These are phyloP conservation scores for Harpagifer antarcticus DNA, from an alignment of 2,797 vertebrate species.

Conservation along the genomic window DNA sequence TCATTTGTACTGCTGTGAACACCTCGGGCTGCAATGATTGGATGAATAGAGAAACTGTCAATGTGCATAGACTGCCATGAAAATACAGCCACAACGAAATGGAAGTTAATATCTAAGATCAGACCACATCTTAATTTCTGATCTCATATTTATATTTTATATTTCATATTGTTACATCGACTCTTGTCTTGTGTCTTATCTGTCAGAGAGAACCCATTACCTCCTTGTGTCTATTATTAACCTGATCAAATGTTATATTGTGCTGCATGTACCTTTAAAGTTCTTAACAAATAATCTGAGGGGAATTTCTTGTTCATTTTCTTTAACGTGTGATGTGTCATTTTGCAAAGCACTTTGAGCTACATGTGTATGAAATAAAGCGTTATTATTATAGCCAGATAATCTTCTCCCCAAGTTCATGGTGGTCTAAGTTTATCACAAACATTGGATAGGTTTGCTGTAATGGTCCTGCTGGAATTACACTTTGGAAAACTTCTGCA, in stretches of 20 bases:
- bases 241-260: too few relatives aligned
- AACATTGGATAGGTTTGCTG: background rate
- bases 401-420: background rate
- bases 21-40: background rate
- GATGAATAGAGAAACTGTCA: background rate
- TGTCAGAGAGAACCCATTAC: too few relatives aligned
- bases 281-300: too few relatives aligned
- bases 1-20: background rate
- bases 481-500: background rate
- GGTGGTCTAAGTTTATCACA: background rate
- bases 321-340: too few relatives aligned
- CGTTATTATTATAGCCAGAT: background rate
- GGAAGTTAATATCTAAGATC: background rate
- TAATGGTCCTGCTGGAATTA: background rate
- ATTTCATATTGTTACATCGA: background rate
- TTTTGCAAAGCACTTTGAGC: too few relatives aligned
- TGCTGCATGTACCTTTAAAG: too few relatives aligned
- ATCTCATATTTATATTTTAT: background rate
- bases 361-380: too few relatives aligned
- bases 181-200: too few relatives aligned
- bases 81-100: background rate
- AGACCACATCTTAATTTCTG: background rate
- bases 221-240: too few relatives aligned
- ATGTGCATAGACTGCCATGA: background rate
- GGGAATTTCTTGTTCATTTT: too few relatives aligned